phyloP scores from a whole-genome alignment of 2,113 vertebrate genomes.

The Rutilus rutilus region DNA sequence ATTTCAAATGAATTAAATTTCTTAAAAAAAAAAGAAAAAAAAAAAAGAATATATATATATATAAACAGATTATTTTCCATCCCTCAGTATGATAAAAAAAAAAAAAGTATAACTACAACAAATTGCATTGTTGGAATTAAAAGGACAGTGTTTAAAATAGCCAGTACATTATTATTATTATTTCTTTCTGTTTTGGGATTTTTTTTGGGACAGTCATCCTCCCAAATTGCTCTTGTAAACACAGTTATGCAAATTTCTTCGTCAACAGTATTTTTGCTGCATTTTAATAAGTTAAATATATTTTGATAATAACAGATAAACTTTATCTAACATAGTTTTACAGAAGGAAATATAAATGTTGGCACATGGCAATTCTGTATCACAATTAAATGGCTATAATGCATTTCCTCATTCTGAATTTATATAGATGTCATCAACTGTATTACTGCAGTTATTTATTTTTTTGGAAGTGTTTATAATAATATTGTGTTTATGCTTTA shows the following conservation, averaged over 20 bases:
- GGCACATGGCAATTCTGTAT: neutral
- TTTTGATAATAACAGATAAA: neutral
- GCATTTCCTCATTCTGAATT: neutral
- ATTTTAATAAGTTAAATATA: neutral
- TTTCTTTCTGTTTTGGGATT: neutral
- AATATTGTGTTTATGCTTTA: neutral
- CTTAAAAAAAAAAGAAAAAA: no score
- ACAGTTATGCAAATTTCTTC: neutral
- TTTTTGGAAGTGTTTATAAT: neutral
- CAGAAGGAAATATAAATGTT: neutral
- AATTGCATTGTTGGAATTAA: no score
- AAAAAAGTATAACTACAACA: no score
- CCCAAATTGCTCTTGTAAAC: neutral
- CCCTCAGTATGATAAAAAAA: no score
- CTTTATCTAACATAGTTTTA: neutral
- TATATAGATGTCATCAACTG: neutral
- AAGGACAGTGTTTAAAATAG: no score
- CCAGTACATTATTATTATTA: no score
- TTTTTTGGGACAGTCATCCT: neutral
- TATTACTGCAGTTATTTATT: neutral
- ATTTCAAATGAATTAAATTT: neutral
- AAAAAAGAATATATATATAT: no score
- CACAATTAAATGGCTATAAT: neutral
- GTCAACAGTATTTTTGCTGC: neutral
- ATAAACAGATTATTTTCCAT: no score